These are phyloP conservation scores for Palythoa grandiflora DNA, from an alignment of 92 coral and sea anemone genomes.

Conservation along the genomic window DNA sequence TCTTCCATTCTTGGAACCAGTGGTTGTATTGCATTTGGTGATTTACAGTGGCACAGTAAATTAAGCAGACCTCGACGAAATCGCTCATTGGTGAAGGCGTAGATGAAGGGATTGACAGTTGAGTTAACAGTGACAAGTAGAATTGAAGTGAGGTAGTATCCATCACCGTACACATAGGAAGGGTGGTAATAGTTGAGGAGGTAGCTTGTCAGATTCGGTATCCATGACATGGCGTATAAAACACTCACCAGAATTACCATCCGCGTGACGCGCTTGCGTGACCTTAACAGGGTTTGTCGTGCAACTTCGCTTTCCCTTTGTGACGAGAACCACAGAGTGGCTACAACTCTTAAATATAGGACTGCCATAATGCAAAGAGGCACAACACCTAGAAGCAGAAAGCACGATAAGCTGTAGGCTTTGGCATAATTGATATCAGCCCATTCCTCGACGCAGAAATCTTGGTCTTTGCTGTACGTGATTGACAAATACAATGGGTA, in stretches of 20 bases:
- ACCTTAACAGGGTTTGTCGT: conserved; percentile 57
- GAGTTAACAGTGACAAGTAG: conserved; percentile 76
- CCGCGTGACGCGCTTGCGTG: conserved; percentile 74
- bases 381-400: conserved; percentile 34
- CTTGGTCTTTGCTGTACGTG: conserved; percentile 21
- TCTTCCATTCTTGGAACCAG: background rate
- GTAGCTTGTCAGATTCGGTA: conserved; percentile 70
- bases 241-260: conserved; percentile 76
- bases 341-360: conserved; percentile 17
- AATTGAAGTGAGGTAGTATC: conserved; percentile 65
- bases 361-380: conserved; percentile 39
- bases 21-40: conserved; percentile 9
- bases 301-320: conserved; percentile 1
- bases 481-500: conserved; percentile 32
- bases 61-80: conserved; percentile 52
- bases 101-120: conserved; percentile 73
- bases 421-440: conserved; percentile 41
- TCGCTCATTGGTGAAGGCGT: conserved; percentile 62
- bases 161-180: conserved; percentile 59
- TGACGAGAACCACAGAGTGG: conserved; percentile 7
- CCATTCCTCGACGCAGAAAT: conserved; percentile 43
- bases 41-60: conserved; percentile 47
- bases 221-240: conserved; percentile 69
- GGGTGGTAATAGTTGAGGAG: conserved; percentile 65
- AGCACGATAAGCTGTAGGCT: conserved; percentile 45